Conservation (phyloP, 2,797 vertebrate genomes). For the Pantherophis vulpinus region DNA sequence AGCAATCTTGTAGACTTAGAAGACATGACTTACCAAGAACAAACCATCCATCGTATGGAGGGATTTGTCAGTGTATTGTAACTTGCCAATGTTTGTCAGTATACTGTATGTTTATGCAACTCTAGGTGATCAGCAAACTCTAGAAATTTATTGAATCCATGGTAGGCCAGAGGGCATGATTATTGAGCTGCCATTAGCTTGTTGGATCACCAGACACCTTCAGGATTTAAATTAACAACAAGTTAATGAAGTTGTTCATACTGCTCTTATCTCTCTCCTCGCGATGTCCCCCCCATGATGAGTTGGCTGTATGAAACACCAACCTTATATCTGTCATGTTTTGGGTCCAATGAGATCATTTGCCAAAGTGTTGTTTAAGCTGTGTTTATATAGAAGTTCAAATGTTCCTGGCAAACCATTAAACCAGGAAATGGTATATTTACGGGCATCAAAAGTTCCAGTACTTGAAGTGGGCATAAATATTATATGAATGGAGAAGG, state of each 20-base stretch:
- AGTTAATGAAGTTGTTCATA: background rate
- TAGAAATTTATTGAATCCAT: background rate
- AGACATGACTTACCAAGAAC: background rate
- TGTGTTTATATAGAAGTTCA: slow-evolving; percentile 48
- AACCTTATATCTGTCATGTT: background rate
- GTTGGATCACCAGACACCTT: background rate
- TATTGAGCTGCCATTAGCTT: background rate
- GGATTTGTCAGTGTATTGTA: background rate
- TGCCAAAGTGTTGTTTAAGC: slow-evolving; percentile 38
- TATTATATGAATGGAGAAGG: slow-evolving; percentile 64
- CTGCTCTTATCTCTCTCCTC: background rate
- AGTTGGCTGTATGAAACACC: background rate
- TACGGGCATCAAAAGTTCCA: slow-evolving; percentile 53
- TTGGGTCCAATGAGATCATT: background rate
- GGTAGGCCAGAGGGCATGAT: background rate
- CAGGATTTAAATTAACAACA: background rate
- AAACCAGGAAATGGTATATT: slow-evolving; percentile 57
- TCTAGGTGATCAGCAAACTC: background rate
- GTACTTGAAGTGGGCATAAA: slow-evolving; percentile 60
- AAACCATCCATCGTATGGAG: background rate
- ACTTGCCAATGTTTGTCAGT: background rate
- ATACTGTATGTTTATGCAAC: background rate
- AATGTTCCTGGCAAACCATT: slow-evolving; percentile 61
- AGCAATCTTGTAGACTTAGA: background rate
- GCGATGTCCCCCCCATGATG: background rate